Evolutionary conservation across 2,113 vertebrate species (phyloP), one percentile per base, ranked within the genome.

Genomic region (Urocolius indicus): DNA sequence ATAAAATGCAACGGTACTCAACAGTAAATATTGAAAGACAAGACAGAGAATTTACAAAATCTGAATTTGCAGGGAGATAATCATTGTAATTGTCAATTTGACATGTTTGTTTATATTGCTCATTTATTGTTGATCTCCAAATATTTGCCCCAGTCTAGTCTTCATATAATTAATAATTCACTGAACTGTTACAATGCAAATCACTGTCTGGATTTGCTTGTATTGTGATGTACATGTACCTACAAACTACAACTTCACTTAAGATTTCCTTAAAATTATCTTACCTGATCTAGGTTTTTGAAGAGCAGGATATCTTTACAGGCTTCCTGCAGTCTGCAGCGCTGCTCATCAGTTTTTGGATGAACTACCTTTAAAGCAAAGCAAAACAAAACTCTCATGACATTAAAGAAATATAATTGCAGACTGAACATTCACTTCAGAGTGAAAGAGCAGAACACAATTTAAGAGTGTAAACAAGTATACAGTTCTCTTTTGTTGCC

Each of bases 231-330:
- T 41, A 67, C 38, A 19, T 27, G 10, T 24, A 54, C 21, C 20
- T 46, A 74, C 15, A 86, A 55, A 68, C 12, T 52, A 92, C 29
- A 62, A 51, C n/a, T 92, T 17, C 14, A 67, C 29, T 73, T 86
- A 67, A 48, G 19, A 67, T 38, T 78, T 72, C 57, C 45, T 68
- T 71, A 67, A 79, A 93, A 41, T 52, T 13, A 7, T 48, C 58
- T 95, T 98, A 99, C 99, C 98, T 99, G 99, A 95, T 99, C 99
- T 76, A 99, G 98, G 96, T 99, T 99, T 98, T 99, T 99, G 97
- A 99, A 99, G 86, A 99, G 97, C 36, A 99, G 98, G 95, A 99
- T 99, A 97, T 99, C 99, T 98, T 98, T 98, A 96, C 99, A 99
- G 69, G 99, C 98, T 93, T 99, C 99, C 96, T 99, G 99, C 97